Evolutionary conservation across 2,888 invertebrate species (phyloP).

Genomic region (Orthosia gracilis): DNA sequence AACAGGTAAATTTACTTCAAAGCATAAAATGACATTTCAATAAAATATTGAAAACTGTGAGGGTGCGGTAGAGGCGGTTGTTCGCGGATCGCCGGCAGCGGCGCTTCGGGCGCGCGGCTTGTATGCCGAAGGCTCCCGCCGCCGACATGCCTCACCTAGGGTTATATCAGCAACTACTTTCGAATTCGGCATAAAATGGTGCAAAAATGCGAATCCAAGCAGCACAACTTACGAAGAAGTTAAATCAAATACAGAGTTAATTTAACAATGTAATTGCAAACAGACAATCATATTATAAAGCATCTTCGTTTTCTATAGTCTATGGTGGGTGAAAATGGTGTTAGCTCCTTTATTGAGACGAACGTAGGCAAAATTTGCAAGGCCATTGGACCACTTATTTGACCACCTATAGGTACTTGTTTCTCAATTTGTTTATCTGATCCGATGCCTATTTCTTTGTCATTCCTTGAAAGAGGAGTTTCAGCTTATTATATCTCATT

Average conservation of each 20-base stretch:
- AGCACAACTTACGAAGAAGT: not conserved
- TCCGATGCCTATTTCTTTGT: too few relatives aligned
- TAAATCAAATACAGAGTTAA: not conserved
- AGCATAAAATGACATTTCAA: constrained; percentile 44
- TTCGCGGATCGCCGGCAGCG: constrained; percentile 79
- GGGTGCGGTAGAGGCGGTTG: constrained; percentile 73
- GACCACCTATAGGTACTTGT: not conserved
- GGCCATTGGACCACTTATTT: not conserved
- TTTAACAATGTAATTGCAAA: not conserved
- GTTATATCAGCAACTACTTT: constrained; percentile 50
- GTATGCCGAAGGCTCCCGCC: constrained; percentile 81
- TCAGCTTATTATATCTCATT: too few relatives aligned
- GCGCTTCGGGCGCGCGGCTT: constrained; percentile 75
- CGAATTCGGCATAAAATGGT: constrained; percentile 51
- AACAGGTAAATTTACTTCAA: constrained; percentile 27
- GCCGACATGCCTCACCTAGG: constrained; percentile 71
- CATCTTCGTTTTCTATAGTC: not conserved
- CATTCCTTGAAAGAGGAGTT: too few relatives aligned
- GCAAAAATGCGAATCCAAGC: constrained; percentile 41
- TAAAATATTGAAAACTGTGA: constrained; percentile 57
- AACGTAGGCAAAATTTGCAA: not conserved
- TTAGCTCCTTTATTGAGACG: not conserved
- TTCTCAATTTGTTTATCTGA: not conserved
- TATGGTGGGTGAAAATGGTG: not conserved
- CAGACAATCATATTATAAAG: not conserved